Conservation (phyloP, 1,140 invertebrate genomes). For the Drosophila sturtevanti region DNA sequence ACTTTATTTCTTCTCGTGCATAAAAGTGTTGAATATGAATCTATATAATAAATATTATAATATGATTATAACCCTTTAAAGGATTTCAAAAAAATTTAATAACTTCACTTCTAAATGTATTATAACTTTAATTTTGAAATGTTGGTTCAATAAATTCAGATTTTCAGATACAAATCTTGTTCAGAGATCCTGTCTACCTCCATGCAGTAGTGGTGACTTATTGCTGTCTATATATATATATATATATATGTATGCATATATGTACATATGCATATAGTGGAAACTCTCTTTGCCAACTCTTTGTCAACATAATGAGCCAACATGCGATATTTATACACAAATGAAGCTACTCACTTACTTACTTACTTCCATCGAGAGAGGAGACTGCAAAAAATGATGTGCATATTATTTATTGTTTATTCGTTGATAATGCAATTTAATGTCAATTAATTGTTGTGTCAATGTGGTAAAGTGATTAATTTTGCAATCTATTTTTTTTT, state of each 20-base stretch:
- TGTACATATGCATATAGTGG: slow-evolving; percentile 20
- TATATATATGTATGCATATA: neutral
- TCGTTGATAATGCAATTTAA: slow-evolving; percentile 81
- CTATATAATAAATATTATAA: too few species aligned
- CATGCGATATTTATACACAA: slow-evolving; percentile 17
- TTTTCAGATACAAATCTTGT: too few species aligned
- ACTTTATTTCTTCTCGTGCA: too few species aligned
- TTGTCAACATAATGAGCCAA: slow-evolving; percentile 70
- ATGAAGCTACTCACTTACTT: slow-evolving; percentile 22
- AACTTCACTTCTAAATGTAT: too few species aligned
- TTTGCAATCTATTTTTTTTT: slow-evolving; percentile 65
- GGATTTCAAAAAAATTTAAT: too few species aligned
- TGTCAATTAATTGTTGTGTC: slow-evolving; percentile 68
- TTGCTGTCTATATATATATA: too few species aligned
- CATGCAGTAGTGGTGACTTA: neutral
- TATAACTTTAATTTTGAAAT: too few species aligned
- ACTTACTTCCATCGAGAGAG: neutral
- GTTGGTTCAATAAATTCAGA: too few species aligned
- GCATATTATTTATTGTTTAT: slow-evolving; percentile 39
- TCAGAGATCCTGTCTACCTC: neutral
- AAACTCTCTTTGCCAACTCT: slow-evolving; percentile 46
- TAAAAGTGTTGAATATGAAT: too few species aligned
- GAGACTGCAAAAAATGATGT: slow-evolving; percentile 2
- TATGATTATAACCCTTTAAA: too few species aligned
- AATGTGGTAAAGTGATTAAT: slow-evolving; percentile 73